A percentile compares a stretch with the other conserved stretches of the same genome.
These are phyloP conservation scores for Coracopsis vasa DNA, from an alignment of 2,113 vertebrate species.

Conservation along the genomic window DNA sequence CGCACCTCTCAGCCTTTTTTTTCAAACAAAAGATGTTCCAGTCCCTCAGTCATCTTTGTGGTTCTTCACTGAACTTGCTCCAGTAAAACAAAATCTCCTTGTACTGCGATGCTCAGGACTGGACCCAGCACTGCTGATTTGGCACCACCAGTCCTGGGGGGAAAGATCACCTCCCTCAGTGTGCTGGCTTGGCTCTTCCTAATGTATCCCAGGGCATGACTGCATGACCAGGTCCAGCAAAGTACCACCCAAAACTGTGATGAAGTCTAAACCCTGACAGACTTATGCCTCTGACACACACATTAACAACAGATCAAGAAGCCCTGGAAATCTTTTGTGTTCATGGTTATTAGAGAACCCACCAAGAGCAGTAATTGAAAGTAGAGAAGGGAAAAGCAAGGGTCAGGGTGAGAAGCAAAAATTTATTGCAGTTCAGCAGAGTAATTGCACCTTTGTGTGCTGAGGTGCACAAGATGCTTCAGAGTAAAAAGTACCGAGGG, in stretches of 20 bases:
- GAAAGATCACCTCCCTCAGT: neutral
- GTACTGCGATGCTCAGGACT: neutral
- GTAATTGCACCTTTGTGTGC: neutral
- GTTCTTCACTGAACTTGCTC: neutral
- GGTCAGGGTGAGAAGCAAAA: neutral
- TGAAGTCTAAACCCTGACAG: neutral
- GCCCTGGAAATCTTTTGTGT: neutral
- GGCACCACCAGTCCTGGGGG: neutral
- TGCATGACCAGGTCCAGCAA: neutral
- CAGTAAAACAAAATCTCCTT: neutral
- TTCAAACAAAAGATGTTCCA: neutral
- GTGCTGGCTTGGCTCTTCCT: neutral
- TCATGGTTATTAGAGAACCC: neutral
- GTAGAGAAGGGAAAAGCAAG: neutral
- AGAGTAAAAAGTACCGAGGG: neutral
- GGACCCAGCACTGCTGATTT: neutral
- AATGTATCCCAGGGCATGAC: neutral
- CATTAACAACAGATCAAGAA: neutral
- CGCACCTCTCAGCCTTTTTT: neutral
- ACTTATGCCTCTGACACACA: neutral
- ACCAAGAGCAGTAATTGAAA: neutral
- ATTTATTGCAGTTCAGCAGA: neutral
- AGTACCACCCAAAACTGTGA: neutral
- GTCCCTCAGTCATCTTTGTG: neutral
- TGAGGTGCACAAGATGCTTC: neutral